These are phyloP conservation scores for Lasioglossum lativentre DNA, from an alignment of 2,888 invertebrate genomes.

Conservation along the genomic window DNA sequence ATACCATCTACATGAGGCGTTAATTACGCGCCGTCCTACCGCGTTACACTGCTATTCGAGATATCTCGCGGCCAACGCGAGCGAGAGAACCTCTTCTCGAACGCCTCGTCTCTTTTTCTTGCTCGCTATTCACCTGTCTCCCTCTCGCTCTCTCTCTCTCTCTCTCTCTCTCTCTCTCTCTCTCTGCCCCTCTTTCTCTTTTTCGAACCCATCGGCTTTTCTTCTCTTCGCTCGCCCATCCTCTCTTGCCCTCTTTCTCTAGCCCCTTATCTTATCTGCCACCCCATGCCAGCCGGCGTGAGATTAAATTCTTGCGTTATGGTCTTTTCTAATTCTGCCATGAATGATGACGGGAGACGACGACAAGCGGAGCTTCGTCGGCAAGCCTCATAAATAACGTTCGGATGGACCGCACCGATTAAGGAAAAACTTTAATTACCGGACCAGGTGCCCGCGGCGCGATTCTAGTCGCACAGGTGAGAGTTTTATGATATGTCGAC, in stretches of 20 bases:
- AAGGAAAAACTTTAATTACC: constrained; percentile 13
- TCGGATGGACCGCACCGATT: constrained; percentile 7
- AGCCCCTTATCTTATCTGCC: background rate
- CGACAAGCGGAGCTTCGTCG: background rate
- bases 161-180: too few species aligned
- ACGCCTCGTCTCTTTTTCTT: constrained; percentile 14
- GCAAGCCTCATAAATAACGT: background rate
- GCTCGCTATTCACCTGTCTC: background rate
- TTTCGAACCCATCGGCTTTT: background rate
- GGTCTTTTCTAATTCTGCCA: background rate
- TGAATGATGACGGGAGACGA: background rate
- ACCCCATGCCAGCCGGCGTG: background rate
- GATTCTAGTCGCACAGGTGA: too few species aligned
- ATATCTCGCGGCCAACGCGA: constrained; percentile 66
- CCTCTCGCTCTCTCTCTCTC: too few species aligned
- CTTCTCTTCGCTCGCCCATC: background rate
- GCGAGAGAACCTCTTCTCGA: constrained; percentile 16
- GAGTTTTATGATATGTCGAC: constrained; percentile 2
- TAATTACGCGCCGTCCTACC: constrained; percentile 83
- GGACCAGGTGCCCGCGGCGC: background rate
- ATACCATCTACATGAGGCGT: constrained; percentile 84
- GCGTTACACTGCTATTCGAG: constrained; percentile 82
- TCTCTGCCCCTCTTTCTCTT: background rate
- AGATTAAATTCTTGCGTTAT: constrained; percentile 27
- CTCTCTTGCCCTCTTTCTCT: background rate